phyloP scores from a whole-genome alignment of 2,888 invertebrate genomes.

The Chrysotoxum bicinctum region DNA sequence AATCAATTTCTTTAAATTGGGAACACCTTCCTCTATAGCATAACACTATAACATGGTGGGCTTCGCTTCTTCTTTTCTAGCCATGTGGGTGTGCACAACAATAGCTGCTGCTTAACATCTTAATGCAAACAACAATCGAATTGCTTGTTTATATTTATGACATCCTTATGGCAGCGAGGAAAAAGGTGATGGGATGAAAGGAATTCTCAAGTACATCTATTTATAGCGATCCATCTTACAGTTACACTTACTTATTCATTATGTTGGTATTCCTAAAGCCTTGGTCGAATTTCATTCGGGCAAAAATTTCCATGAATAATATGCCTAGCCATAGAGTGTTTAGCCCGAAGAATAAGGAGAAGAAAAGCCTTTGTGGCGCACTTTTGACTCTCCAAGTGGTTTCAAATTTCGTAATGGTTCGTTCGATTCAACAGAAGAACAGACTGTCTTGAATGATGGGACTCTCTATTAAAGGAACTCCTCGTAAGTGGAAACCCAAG shows the following conservation, averaged over 20 bases:
- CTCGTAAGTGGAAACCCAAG: conserved; percentile 59
- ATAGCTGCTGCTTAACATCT: conserved; percentile 45
- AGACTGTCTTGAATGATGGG: conserved; percentile 32
- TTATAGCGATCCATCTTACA: conserved; percentile 38
- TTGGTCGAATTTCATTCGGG: conserved; percentile 35
- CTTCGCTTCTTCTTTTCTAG: neutral
- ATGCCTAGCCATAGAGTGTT: conserved; percentile 7
- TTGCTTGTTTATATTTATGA: conserved; percentile 66
- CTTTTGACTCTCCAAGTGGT: conserved; percentile 59
- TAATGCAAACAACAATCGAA: conserved; percentile 66
- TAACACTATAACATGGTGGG: neutral
- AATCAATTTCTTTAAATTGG: neutral
- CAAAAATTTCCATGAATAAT: conserved; percentile 31
- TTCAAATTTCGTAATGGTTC: conserved; percentile 55
- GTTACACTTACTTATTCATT: conserved; percentile 11
- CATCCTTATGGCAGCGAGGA: conserved; percentile 41
- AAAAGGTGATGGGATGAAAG: neutral
- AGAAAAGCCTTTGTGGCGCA: conserved; percentile 46
- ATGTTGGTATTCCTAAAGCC: neutral
- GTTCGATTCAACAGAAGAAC: conserved; percentile 14
- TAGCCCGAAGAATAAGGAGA: conserved; percentile 1
- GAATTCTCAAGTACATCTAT: conserved; percentile 54
- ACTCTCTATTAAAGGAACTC: conserved; percentile 8
- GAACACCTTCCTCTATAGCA: neutral
- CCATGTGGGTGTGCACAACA: conserved; percentile 37